These are phyloP conservation scores for Apomyelois bistriatella DNA, from an alignment of 2,888 invertebrate genomes.

Conservation along the genomic window DNA sequence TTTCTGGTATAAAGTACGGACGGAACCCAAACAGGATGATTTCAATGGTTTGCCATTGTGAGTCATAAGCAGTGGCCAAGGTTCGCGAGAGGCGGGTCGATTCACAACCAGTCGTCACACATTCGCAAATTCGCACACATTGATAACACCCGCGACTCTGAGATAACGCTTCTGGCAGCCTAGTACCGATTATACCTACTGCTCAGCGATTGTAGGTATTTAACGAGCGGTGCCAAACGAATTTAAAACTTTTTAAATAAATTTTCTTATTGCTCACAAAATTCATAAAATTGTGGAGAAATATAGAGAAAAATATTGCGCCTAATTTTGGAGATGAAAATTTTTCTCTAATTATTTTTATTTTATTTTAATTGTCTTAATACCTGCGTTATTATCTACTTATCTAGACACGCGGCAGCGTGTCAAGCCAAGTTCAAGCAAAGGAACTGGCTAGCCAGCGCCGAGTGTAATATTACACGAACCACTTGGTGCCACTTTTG, in stretches of 20 bases:
- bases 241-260: not conserved
- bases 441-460: too few species aligned
- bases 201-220: not conserved
- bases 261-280: not conserved
- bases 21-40: constrained; percentile 15
- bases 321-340: too few species aligned
- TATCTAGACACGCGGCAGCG: too few species aligned
- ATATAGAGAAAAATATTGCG: too few species aligned
- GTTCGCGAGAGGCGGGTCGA: constrained; percentile 63
- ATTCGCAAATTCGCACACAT: constrained; percentile 44
- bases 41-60: constrained; percentile 24
- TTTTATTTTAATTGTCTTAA: too few species aligned
- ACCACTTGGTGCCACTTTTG: too few species aligned
- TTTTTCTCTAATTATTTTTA: not conserved
- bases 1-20: not conserved
- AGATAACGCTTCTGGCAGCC: constrained; percentile 39
- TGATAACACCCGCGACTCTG: constrained; percentile 36
- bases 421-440: too few species aligned
- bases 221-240: not conserved
- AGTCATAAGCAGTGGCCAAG: constrained; percentile 72
- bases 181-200: constrained; percentile 27
- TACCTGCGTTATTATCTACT: too few species aligned
- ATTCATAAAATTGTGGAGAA: not conserved
- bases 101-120: constrained; percentile 49
- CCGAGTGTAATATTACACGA: too few species aligned